phyloP scores from a whole-genome alignment of 1,140 invertebrate species.

The Drosophila chauvacae region DNA sequence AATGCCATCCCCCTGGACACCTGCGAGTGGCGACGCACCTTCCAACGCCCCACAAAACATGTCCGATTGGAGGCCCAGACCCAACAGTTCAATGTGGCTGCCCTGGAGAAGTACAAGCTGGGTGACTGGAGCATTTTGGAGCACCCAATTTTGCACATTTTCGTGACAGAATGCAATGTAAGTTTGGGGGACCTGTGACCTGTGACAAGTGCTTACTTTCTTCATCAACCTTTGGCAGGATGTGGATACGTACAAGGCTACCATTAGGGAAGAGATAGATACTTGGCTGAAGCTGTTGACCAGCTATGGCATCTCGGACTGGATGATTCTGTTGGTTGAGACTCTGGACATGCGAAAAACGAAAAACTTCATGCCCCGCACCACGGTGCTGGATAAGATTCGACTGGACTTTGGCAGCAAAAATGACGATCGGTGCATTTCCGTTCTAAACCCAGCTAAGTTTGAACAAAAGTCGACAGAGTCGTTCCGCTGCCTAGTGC shows the following conservation, averaged over 20 bases:
- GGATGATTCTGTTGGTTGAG: constrained; percentile 97
- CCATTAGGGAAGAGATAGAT: constrained; percentile 94
- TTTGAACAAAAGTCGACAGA: constrained; percentile 94
- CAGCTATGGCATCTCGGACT: constrained; percentile 92
- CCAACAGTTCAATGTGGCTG: constrained; percentile 91
- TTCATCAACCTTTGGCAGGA: constrained; percentile 87
- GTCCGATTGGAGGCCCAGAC: constrained; percentile 94
- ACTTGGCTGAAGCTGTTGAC: constrained; percentile 92
- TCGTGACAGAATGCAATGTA: constrained; percentile 97
- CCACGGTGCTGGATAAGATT: constrained; percentile 97
- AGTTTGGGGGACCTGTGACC: constrained; percentile 61
- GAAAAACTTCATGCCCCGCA: constrained; percentile 96
- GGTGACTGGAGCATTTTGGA: constrained; percentile 90
- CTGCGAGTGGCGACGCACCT: constrained; percentile 95
- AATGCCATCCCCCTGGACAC: constrained; percentile 93
- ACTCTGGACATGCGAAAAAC: constrained; percentile 95
- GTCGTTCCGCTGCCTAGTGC: constrained; percentile 94
- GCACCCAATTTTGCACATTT: constrained; percentile 96
- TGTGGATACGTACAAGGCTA: constrained; percentile 94
- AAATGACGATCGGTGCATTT: constrained; percentile 94
- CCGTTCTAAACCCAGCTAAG: constrained; percentile 95
- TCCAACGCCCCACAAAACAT: constrained; percentile 91
- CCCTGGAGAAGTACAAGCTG: constrained; percentile 87
- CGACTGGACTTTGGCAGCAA: constrained; percentile 96
- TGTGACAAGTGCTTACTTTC: not conserved